These are phyloP conservation scores for Acrocephalus arundinaceus DNA, from an alignment of 2,113 vertebrate species.

Conservation along the genomic window DNA sequence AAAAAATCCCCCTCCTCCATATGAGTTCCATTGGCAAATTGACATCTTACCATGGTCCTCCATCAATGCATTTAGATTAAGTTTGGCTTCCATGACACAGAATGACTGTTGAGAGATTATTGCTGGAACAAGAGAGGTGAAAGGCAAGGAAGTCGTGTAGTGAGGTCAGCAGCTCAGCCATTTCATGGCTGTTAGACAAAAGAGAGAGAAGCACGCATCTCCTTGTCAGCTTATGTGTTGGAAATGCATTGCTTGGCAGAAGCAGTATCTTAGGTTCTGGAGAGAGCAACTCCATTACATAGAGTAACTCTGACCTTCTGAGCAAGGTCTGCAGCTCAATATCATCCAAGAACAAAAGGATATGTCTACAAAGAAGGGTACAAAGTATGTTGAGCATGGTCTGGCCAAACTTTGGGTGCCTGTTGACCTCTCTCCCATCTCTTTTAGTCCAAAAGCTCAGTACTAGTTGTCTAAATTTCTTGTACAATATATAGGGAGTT, in stretches of 20 bases:
- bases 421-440: not conserved
- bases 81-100: not conserved
- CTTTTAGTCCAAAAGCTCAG: not conserved
- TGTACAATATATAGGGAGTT: not conserved
- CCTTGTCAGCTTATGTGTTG: not conserved
- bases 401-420: not conserved
- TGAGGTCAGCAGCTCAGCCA: not conserved
- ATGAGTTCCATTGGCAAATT: not conserved
- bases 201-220: not conserved
- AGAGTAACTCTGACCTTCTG: not conserved
- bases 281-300: not conserved
- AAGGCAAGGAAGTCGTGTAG: not conserved
- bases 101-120: not conserved
- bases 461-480: not conserved
- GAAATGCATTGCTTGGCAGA: not conserved
- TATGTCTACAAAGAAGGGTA: not conserved
- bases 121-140: not conserved
- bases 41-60: not conserved
- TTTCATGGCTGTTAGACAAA: not conserved
- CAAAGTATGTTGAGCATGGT: not conserved
- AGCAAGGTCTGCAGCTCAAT: not conserved
- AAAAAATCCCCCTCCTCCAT: accelerated
- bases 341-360: not conserved
- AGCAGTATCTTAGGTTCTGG: not conserved
- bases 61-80: not conserved